Conservation (phyloP, 2,113 vertebrate genomes). For the Pardalotus punctatus region DNA sequence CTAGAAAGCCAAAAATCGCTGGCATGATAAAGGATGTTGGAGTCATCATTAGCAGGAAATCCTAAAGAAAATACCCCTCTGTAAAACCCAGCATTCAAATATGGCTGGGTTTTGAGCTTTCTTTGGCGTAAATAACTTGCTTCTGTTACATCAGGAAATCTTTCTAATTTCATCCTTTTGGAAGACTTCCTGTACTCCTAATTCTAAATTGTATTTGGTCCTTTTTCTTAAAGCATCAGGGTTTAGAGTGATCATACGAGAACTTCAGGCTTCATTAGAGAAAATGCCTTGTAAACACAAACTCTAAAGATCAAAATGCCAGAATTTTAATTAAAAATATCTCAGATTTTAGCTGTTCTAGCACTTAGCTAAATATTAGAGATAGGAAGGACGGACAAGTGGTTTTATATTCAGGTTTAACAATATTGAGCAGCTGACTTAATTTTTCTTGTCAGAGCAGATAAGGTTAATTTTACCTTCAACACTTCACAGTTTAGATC, state of each 20-base stretch:
- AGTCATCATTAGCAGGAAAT: not conserved
- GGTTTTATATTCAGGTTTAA: not conserved
- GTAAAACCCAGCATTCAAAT: not conserved
- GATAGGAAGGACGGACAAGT: not conserved
- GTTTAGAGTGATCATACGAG: not conserved
- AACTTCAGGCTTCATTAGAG: not conserved
- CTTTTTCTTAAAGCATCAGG: not conserved
- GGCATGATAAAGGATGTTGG: not conserved
- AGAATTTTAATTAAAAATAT: not conserved
- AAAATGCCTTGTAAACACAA: not conserved
- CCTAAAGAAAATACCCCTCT: not conserved
- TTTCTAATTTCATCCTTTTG: not conserved
- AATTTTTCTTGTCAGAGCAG: not conserved
- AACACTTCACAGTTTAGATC: not conserved
- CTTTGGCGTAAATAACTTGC: not conserved
- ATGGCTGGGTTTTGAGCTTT: not conserved
- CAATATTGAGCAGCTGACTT: not conserved
- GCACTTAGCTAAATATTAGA: not conserved
- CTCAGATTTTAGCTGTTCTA: not conserved
- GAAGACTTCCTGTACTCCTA: not conserved
- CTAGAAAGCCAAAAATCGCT: not conserved
- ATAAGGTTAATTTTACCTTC: not conserved
- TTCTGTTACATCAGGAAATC: not conserved
- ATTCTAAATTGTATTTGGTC: not conserved
- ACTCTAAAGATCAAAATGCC: accelerated